These are phyloP conservation scores for Bombus pyrosoma DNA, from an alignment of 1,140 invertebrate species.

Conservation along the genomic window DNA sequence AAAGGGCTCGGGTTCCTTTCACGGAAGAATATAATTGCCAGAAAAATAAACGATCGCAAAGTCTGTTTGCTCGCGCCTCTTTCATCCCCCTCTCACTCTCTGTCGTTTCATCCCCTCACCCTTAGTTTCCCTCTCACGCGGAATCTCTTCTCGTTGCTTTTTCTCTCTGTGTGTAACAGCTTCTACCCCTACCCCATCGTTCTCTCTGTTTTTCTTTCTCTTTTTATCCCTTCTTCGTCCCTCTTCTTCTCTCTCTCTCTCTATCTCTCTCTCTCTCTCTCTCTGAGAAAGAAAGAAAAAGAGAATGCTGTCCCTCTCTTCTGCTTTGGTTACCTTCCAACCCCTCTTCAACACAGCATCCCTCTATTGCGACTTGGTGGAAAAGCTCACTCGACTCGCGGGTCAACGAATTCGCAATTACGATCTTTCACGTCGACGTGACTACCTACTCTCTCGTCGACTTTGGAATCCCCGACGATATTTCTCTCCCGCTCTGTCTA, in stretches of 20 bases:
- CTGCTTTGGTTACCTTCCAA: slow-evolving; percentile 31
- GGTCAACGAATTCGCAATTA: slow-evolving; percentile 81
- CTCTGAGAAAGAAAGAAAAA: not conserved
- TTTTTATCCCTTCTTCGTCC: not conserved
- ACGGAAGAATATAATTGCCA: slow-evolving; percentile 80
- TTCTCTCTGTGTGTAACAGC: slow-evolving; percentile 30
- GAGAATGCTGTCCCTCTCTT: not conserved
- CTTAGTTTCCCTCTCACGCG: slow-evolving; percentile 3
- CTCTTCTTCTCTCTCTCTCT: not conserved
- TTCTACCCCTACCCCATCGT: not conserved
- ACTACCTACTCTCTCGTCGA: slow-evolving; percentile 71
- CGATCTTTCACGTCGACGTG: slow-evolving; percentile 77
- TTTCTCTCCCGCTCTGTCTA: not conserved
- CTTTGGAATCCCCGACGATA: slow-evolving; percentile 60
- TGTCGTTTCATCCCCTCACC: not conserved
- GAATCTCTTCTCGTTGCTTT: slow-evolving; percentile 34
- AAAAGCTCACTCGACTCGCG: slow-evolving; percentile 76
- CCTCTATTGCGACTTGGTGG: slow-evolving; percentile 55
- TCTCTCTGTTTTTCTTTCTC: not conserved
- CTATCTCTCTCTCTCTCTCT: too few species aligned
- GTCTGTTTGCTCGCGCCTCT: slow-evolving; percentile 75
- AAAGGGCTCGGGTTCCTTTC: slow-evolving; percentile 73
- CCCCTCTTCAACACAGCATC: slow-evolving; percentile 13
- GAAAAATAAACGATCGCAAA: slow-evolving; percentile 80
- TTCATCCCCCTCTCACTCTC: not conserved